Evolutionary conservation across 2,797 vertebrate genomes (phyloP).

Genomic region (Diglossa cyanea): DNA sequence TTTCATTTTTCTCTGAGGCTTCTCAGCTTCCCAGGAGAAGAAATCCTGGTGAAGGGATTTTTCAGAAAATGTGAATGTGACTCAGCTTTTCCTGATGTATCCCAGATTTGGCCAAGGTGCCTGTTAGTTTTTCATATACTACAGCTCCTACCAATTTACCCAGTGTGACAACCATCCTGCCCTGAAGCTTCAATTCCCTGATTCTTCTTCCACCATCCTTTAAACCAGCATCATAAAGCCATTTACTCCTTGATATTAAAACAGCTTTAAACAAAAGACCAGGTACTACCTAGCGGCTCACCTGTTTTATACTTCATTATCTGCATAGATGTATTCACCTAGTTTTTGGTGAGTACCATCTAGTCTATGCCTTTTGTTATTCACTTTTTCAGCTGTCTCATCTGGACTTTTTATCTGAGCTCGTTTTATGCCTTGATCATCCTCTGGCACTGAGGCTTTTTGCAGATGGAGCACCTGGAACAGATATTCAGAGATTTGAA

Average conservation of each 20-base stretch:
- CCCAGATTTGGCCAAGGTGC: neutral
- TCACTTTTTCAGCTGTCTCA: neutral
- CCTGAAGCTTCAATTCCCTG: neutral
- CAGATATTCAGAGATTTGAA: neutral
- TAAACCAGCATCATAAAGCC: neutral
- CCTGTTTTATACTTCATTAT: neutral
- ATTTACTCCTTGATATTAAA: neutral
- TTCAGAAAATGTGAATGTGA: too few species aligned
- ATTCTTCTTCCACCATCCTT: neutral
- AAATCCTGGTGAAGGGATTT: too few species aligned
- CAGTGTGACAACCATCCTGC: neutral
- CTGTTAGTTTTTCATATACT: neutral
- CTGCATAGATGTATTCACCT: neutral
- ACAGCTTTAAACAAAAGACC: neutral
- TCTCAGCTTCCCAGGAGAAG: too few species aligned
- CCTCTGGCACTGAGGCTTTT: neutral
- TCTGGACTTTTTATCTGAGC: neutral
- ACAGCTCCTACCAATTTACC: neutral
- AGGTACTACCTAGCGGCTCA: neutral
- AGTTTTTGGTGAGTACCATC: neutral
- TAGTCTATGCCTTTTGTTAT: neutral
- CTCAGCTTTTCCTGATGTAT: neutral
- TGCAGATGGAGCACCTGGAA: neutral
- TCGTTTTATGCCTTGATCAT: neutral
- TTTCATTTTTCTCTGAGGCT: too few species aligned